A percentile compares a stretch with the other conserved stretches of the same genome.
Conservation (phyloP, 2,113 vertebrate species). For the Perca flavescens region DNA sequence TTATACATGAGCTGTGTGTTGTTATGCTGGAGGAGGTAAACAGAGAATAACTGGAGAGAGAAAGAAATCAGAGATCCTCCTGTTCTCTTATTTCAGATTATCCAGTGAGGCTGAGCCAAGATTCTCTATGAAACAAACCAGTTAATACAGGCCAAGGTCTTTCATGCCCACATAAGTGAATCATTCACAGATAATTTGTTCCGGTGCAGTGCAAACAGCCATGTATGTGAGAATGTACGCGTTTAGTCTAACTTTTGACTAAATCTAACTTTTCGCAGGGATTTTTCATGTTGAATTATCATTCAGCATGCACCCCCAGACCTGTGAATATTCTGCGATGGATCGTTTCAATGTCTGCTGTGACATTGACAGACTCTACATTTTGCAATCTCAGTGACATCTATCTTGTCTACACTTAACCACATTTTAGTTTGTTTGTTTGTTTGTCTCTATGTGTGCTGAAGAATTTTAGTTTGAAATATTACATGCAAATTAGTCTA, state of each 20-base stretch:
- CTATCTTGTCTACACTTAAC: not conserved
- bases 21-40: not conserved
- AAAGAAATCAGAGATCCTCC: conserved; percentile 14
- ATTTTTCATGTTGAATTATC: conserved; percentile 15
- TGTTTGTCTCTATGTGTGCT: not conserved
- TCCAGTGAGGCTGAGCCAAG: conserved; percentile 18
- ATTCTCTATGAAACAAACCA: conserved; percentile 16
- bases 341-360: not conserved
- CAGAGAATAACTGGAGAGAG: not conserved
- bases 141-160: conserved; percentile 61
- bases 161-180: conserved; percentile 41
- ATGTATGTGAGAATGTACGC: not conserved
- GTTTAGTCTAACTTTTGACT: not conserved
- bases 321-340: not conserved
- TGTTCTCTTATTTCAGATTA: not conserved
- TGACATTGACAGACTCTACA: too few relatives aligned
- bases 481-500: not conserved
- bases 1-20: not conserved
- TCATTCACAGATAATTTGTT: conserved; percentile 56
- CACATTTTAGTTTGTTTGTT: too few relatives aligned
- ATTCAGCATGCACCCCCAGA: not conserved
- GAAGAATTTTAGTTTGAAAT: not conserved
- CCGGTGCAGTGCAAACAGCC: conserved; percentile 29
- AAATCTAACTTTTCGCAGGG: not conserved
- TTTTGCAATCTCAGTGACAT: not conserved